Conservation (phyloP, 2,113 vertebrate genomes). For the Potamarius usumacintae region DNA sequence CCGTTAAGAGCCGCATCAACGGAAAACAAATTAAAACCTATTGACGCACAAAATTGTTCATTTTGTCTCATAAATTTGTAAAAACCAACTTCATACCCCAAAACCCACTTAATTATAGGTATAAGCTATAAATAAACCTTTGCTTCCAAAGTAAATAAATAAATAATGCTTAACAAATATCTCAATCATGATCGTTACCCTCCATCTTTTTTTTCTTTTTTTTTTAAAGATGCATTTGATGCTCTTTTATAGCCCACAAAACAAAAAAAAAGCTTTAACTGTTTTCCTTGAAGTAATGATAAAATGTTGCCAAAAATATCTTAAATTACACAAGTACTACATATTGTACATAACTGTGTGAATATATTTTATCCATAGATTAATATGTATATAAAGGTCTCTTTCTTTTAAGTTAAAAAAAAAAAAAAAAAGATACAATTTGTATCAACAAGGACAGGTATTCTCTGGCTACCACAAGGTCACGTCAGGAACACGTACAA, state of each 20-base stretch:
- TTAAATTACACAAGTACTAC: constrained; percentile 56
- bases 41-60: too few relatives aligned
- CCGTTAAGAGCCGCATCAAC: not conserved
- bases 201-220: not conserved
- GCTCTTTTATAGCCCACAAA: constrained; percentile 25
- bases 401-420: constrained; percentile 74
- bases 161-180: constrained; percentile 38
- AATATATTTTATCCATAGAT: constrained; percentile 74
- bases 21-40: constrained; percentile 14
- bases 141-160: constrained; percentile 47
- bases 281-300: constrained; percentile 72
- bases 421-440: constrained; percentile 88
- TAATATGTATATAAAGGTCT: constrained; percentile 84
- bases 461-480: constrained; percentile 84
- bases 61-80: constrained; percentile 3
- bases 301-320: constrained; percentile 87
- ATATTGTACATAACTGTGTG: constrained; percentile 71
- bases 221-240: constrained; percentile 45
- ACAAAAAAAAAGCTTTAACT: constrained; percentile 58
- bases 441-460: constrained; percentile 96
- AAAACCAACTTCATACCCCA: not conserved
- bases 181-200: constrained; percentile 6
- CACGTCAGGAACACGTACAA: constrained; percentile 71
- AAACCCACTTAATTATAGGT: constrained; percentile 17
- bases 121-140: constrained; percentile 40